Conservation (phyloP, 2,888 invertebrate species). For the Torymus texanus region DNA sequence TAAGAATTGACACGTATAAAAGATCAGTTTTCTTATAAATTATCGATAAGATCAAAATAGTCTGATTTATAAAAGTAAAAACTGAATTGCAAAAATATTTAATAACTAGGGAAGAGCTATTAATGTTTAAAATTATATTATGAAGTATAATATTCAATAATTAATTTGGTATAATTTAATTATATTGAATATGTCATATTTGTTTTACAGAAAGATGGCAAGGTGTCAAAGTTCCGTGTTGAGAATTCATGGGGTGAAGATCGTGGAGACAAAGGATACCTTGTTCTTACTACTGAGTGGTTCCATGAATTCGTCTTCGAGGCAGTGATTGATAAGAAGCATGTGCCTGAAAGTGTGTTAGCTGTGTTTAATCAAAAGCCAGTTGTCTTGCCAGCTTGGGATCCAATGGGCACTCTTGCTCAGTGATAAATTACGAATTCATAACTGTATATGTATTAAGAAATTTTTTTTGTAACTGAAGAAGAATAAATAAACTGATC, state of each 20-base stretch:
- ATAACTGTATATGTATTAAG: constrained; percentile 41
- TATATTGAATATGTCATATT: neutral
- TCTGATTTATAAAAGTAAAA: too few species aligned
- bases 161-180: too few species aligned
- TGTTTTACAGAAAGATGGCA: constrained; percentile 78
- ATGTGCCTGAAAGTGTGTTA: constrained; percentile 84
- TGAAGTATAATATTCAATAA: too few species aligned
- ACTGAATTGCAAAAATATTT: too few species aligned
- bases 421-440: constrained; percentile 62
- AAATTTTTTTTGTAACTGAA: constrained; percentile 47
- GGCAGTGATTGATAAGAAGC: constrained; percentile 91
- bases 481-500: constrained; percentile 33
- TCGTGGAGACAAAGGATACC: constrained; percentile 89
- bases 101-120: too few species aligned
- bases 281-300: constrained; percentile 90
- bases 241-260: constrained; percentile 96
- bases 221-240: constrained; percentile 86
- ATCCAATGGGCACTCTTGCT: constrained; percentile 93
- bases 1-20: too few species aligned
- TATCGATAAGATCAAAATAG: too few species aligned
- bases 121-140: too few species aligned
- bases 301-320: constrained; percentile 92
- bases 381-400: constrained; percentile 91
- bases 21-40: too few species aligned
- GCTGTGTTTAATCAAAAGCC: constrained; percentile 86